Conservation (phyloP, 1,140 invertebrate species). For the Cydia splendana region DNA sequence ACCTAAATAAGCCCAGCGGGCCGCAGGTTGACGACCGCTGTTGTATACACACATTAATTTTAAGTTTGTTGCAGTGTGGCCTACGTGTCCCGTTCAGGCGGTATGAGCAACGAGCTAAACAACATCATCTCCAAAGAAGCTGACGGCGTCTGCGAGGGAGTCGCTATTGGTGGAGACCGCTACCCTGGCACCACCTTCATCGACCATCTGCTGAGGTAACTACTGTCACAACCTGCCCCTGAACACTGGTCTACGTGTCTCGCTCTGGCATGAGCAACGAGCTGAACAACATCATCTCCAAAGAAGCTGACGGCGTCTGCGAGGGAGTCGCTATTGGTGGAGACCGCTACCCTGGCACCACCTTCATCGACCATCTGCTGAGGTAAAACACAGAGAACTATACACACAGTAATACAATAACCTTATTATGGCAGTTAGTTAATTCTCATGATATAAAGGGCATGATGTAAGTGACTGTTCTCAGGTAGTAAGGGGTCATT, state of each 20-base stretch:
- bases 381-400: slow-evolving; percentile 97
- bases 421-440: too few relatives aligned
- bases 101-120: slow-evolving; percentile 99
- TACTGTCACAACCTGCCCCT: neutral
- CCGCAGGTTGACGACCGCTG: too few relatives aligned
- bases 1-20: too few relatives aligned
- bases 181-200: slow-evolving; percentile 99
- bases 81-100: slow-evolving; percentile 98
- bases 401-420: too few relatives aligned
- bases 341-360: slow-evolving; percentile 98
- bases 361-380: slow-evolving; percentile 98
- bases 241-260: slow-evolving; percentile 94
- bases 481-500: too few relatives aligned
- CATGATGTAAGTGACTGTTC: too few relatives aligned
- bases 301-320: slow-evolving; percentile 97
- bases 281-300: slow-evolving; percentile 98
- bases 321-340: slow-evolving; percentile 99
- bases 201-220: slow-evolving; percentile 95
- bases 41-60: neutral
- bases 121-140: slow-evolving; percentile 98
- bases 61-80: slow-evolving; percentile 88
- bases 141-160: slow-evolving; percentile 98
- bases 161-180: slow-evolving; percentile 99
- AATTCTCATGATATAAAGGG: too few relatives aligned
- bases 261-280: slow-evolving; percentile 99